Base-by-base conservation (phyloP, 2,797 vertebrate genomes). In the Smutsia gigantea region DNA sequence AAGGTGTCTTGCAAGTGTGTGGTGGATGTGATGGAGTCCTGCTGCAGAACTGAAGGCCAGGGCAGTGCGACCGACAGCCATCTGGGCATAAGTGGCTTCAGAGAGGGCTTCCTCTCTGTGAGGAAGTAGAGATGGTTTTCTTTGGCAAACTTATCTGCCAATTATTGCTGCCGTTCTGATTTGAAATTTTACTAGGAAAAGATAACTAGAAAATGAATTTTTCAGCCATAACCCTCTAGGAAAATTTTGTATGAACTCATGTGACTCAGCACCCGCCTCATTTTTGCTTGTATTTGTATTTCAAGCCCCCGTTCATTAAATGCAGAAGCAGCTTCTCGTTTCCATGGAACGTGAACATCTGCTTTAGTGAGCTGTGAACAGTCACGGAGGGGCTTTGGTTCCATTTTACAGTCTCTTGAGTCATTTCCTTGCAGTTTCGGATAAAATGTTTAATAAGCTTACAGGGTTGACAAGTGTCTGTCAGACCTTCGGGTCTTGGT, bases 101-200 rank as follows among this genome's bases (percentile, higher is more conserved):
- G 34, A 68, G 27, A 69, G 25, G 25, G 31, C 15, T 0, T 7
- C 75, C 19, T 17, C 46, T 46, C 46, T 46, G 46, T 46, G 46
- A 46, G 46, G 11, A 46, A 46, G 46, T 46, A 39, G 64, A 82
- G 86, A 55, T 57, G 15, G 23, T 49, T 64, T 69, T 69, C 46
- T n/a, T 39, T 53, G 51, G 34, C 57, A 63, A 42, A 68, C 1
- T 10, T 1, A 74, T n/a, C 27, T 74, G 89, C 39, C 27, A 10
- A 51, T 90, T 93, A 68, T 94, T 87, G 27, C 68, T 85, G 29
- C 39, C 77, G 74, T 18, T 53, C 39, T 49, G n/a, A 81, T 69
- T 96, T 92, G 68, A 71, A 66, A 46, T 94, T 88, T 88, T 77
- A 53, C 53, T 42, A 53, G 72, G 18, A 59, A 68, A 81, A 46